These are phyloP conservation scores for Cyprinodon brontotheroides DNA, from an alignment of 2,113 vertebrate species.

Conservation along the genomic window DNA sequence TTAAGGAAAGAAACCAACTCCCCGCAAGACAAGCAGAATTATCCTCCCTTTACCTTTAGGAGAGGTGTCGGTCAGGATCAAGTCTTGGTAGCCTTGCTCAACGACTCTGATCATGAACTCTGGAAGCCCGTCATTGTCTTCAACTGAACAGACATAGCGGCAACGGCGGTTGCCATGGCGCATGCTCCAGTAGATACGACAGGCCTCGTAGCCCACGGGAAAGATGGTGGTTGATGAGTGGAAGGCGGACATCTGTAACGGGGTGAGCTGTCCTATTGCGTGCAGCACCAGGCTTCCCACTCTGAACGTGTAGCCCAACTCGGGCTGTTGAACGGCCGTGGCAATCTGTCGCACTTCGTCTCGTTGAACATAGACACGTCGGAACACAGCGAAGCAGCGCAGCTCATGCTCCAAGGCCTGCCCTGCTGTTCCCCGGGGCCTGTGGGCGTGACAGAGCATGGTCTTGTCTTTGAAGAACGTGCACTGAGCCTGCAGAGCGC, in stretches of 20 bases:
- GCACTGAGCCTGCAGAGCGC: constrained; percentile 95
- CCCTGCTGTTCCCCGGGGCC: constrained; percentile 84
- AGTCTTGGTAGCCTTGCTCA: constrained; percentile 93
- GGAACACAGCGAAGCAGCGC: constrained; percentile 93
- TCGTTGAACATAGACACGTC: constrained; percentile 93
- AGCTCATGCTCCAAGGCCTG: constrained; percentile 89
- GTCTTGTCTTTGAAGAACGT: constrained; percentile 99
- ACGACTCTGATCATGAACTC: constrained; percentile 88
- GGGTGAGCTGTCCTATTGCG: constrained; percentile 90
- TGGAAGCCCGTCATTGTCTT: constrained; percentile 85
- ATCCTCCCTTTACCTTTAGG: constrained; percentile 84
- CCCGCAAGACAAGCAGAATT: background rate
- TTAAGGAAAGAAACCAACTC: constrained; percentile 1
- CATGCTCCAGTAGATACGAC: constrained; percentile 96
- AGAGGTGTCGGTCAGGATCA: constrained; percentile 86
- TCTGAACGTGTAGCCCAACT: constrained; percentile 93
- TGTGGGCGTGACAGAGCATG: constrained; percentile 96
- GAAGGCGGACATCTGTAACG: constrained; percentile 90
- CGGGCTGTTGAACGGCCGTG: constrained; percentile 89
- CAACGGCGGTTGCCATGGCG: constrained; percentile 93
- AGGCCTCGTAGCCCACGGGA: constrained; percentile 93
- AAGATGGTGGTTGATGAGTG: constrained; percentile 90
- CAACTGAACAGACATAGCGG: constrained; percentile 92
- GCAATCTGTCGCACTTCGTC: constrained; percentile 94
- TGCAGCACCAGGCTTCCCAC: constrained; percentile 96